These are phyloP conservation scores for Acropternis orthonyx DNA, from an alignment of 2,797 vertebrate species.

Conservation along the genomic window DNA sequence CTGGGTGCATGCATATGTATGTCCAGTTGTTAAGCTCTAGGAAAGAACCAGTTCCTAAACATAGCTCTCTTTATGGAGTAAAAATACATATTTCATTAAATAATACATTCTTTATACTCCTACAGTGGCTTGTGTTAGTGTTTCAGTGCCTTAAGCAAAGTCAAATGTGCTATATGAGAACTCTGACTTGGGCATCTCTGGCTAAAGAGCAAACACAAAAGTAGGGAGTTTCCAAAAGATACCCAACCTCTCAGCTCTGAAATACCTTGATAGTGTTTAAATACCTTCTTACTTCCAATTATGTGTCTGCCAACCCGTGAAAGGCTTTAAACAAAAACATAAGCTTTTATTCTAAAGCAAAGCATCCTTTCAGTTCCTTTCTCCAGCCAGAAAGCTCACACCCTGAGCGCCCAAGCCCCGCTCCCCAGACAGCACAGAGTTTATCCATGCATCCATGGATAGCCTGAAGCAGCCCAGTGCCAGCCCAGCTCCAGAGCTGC, in stretches of 20 bases:
- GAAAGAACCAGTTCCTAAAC: neutral
- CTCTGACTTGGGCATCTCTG: neutral
- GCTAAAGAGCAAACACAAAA: neutral
- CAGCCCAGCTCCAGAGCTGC: neutral
- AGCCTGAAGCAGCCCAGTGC: neutral
- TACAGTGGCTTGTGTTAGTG: neutral
- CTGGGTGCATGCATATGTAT: neutral
- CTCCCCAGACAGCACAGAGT: neutral
- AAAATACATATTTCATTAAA: neutral
- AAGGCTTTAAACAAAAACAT: neutral
- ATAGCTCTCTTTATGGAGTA: neutral
- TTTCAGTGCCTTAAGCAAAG: neutral
- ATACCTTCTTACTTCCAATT: neutral
- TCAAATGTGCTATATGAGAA: neutral
- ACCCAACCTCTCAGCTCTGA: neutral
- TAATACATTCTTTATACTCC: neutral
- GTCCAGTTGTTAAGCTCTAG: neutral
- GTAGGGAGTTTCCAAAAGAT: neutral
- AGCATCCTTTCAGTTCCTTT: neutral
- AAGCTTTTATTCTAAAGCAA: neutral
- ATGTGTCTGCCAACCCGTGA: neutral
- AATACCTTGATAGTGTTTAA: neutral
- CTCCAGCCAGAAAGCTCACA: neutral
- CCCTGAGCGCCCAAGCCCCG: neutral
- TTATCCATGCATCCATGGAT: fast-evolving